Conservation (phyloP, 2,797 vertebrate species). For the Chelmon rostratus region DNA sequence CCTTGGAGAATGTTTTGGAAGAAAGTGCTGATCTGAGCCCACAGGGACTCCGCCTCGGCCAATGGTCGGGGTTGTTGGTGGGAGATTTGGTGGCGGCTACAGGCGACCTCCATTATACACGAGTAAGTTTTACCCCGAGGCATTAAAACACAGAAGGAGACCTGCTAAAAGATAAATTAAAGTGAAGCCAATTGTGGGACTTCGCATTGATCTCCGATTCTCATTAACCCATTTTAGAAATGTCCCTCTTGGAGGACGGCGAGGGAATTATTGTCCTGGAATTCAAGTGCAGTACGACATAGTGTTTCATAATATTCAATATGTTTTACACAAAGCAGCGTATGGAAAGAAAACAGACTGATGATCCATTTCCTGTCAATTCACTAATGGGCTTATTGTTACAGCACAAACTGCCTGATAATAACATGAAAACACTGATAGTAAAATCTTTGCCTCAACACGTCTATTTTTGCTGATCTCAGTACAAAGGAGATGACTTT, state of each 20-base stretch:
- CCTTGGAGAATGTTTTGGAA: slow-evolving; percentile 29
- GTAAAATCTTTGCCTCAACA: slow-evolving; percentile 33
- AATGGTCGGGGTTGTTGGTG: slow-evolving; percentile 10
- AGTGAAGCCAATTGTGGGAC: slow-evolving; percentile 64
- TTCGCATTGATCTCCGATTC: slow-evolving; percentile 75
- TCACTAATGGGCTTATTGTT: not conserved
- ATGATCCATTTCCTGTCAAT: not conserved
- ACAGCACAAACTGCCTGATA: not conserved
- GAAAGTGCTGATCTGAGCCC: slow-evolving; percentile 58
- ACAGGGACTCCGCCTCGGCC: slow-evolving; percentile 32
- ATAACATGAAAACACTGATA: not conserved
- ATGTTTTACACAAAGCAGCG: slow-evolving; percentile 23
- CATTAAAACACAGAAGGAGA: slow-evolving; percentile 42
- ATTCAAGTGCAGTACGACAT: slow-evolving; percentile 31
- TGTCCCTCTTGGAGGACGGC: slow-evolving; percentile 50
- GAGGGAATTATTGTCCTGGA: slow-evolving; percentile 73
- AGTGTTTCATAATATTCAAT: slow-evolving; percentile 38
- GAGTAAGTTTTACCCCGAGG: slow-evolving; percentile 41
- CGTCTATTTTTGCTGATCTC: slow-evolving; percentile 36
- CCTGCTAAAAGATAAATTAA: slow-evolving; percentile 70
- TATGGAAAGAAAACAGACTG: slow-evolving; percentile 10
- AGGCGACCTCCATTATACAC: slow-evolving; percentile 37
- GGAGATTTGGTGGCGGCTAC: slow-evolving; percentile 19
- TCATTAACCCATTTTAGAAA: slow-evolving; percentile 81
- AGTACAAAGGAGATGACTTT: slow-evolving; percentile 20